A percentile compares a stretch with the other conserved stretches of the same genome.
Evolutionary conservation across 1,140 invertebrate species (phyloP).

Genomic region (Dreissena rostriformis): DNA sequence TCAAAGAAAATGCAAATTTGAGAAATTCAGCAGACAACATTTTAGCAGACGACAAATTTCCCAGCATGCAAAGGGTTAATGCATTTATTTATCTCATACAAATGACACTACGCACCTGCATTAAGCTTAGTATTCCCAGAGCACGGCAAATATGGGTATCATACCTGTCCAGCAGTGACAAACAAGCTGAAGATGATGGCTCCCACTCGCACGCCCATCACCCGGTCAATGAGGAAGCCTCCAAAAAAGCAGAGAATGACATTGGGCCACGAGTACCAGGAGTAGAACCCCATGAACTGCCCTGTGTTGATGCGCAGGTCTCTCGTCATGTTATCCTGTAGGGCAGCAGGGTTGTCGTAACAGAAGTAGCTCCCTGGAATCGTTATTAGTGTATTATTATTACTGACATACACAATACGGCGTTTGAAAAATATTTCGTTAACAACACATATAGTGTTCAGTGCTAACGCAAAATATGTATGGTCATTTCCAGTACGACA

Average conservation of each 20-base stretch:
- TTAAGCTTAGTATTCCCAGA: neutral
- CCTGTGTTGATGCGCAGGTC: slow-evolving; percentile 92
- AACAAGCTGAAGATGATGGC: slow-evolving; percentile 94
- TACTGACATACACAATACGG: no score
- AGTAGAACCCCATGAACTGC: slow-evolving; percentile 94
- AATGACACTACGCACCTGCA: neutral
- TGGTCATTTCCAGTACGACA: no score
- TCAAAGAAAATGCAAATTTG: no score
- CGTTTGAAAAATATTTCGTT: no score
- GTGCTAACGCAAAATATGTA: no score
- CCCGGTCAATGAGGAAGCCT: slow-evolving; percentile 95
- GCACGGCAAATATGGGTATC: neutral
- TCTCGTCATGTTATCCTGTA: slow-evolving; percentile 92
- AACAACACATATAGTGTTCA: no score
- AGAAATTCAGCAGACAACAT: no score
- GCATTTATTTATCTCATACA: no score
- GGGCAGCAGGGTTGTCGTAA: slow-evolving; percentile 97
- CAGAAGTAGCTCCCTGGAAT: slow-evolving; percentile 97
- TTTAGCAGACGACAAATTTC: no score
- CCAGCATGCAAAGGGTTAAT: no score
- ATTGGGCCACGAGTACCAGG: slow-evolving; percentile 99
- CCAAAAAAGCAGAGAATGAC: slow-evolving; percentile 97
- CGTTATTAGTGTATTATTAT: no score
- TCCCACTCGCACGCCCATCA: slow-evolving; percentile 96
- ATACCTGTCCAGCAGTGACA: slow-evolving; percentile 89